Evolutionary conservation across 2,113 vertebrate species (phyloP), one percentile per base, ranked within the genome.

Genomic region (Aldabrachelys gigantea): DNA sequence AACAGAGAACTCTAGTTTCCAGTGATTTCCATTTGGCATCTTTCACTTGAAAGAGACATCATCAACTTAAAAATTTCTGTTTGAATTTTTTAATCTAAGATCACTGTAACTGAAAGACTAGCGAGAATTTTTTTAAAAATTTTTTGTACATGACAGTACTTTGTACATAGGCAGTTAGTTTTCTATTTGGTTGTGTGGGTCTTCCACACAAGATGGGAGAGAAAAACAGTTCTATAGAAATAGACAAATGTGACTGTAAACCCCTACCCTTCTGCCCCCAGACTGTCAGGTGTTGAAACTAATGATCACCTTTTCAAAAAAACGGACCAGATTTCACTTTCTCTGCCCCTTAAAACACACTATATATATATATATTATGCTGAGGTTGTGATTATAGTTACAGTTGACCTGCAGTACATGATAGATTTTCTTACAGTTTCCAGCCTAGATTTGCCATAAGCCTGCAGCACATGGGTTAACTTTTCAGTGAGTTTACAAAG

Each of bases 1-100:
- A 95, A 96, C 91, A 95, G 94, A 93, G 57, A 93, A 83, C 83
- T 96, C 97, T 24, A 56, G 62, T 94, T 97, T 95, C 95, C 80
- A 59, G 91, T 91, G 96, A 92, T 85, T 95, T 98, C 88, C 65
- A 92, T 80, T 89, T 53, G 2, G 89, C 91, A 89, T 53, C 85
- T 88, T 85, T 91, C 84, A 72, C 93, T 80, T 80, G 84, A 54
- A 84, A 79, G 38, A 19, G 80, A 88, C 80, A 86, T 53, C 5
- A 1, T 52, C 65, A 87, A 84, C 82, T 96, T 88, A 87, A 94
- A 87, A 93, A 87, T 49, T 84, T 86, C 53, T 59, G 21, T 59
- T 82, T 84, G 35, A 87, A 85, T 86, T 52, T 50, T 85, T 94
- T 92, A 53, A 44, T 49, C 92, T 44, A 78, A 38, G 4, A 6